phyloP scores from a whole-genome alignment of 2,113 vertebrate species.

The Mobula hypostoma region DNA sequence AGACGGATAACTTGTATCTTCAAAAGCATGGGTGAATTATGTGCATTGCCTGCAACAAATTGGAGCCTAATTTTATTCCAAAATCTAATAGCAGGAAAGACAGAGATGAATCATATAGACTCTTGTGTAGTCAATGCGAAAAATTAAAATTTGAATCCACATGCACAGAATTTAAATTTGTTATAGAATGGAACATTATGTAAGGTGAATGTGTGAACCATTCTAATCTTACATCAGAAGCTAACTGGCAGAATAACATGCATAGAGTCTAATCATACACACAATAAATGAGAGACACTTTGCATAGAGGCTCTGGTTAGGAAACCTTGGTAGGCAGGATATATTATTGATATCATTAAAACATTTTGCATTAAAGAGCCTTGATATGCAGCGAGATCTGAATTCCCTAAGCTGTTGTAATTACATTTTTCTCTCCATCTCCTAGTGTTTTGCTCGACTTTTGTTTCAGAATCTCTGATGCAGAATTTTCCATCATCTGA shows the following conservation, averaged over 20 bases:
- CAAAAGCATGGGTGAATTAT: background rate
- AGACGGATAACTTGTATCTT: background rate
- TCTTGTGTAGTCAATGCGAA: background rate
- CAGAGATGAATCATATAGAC: background rate
- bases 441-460: background rate
- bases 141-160: background rate
- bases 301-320: background rate
- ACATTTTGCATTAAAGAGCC: background rate
- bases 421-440: conserved; percentile 1
- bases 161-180: background rate
- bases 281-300: background rate
- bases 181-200: background rate
- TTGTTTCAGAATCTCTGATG: conserved; percentile 26
- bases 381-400: background rate
- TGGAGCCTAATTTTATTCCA: background rate
- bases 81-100: background rate
- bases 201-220: background rate
- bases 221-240: background rate
- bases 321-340: background rate
- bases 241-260: background rate
- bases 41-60: background rate
- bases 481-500: conserved; percentile 27
- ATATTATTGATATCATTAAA: conserved; percentile 32
- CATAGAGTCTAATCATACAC: background rate
- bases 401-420: background rate